These are phyloP conservation scores for Pachypanchax playfairii DNA, from an alignment of 2,113 vertebrate species.

Conservation along the genomic window DNA sequence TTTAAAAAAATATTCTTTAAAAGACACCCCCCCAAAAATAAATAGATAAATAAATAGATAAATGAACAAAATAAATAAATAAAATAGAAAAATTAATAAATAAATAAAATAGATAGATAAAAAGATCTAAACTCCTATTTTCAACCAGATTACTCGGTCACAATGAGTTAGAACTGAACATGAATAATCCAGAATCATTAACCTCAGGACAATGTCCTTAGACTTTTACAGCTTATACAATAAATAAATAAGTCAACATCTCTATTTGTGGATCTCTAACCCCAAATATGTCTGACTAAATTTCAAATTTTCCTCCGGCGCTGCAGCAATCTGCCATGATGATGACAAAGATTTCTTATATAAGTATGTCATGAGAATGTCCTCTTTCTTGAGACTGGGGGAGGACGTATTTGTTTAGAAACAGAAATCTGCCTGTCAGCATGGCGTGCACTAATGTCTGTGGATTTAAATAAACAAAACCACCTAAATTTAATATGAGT, in stretches of 20 bases:
- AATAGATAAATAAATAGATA: too few relatives aligned
- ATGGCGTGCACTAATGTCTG: conserved; percentile 25
- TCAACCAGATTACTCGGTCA: conserved; percentile 49
- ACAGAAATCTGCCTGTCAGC: conserved; percentile 17
- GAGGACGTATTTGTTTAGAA: conserved; percentile 14
- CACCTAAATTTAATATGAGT: conserved; percentile 16
- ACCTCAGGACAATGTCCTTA: conserved; percentile 66
- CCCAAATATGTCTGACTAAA: conserved; percentile 49
- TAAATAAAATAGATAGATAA: too few relatives aligned
- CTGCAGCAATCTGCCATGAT: conserved; percentile 31
- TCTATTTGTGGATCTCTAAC: conserved; percentile 54
- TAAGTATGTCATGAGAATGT: conserved; percentile 34
- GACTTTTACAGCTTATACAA: conserved; percentile 50
- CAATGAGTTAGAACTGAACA: conserved; percentile 54
- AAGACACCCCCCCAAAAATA: too few relatives aligned
- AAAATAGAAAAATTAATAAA: too few relatives aligned
- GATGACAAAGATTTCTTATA: conserved; percentile 50
- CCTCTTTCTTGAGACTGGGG: conserved; percentile 5
- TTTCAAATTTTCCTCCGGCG: conserved; percentile 53
- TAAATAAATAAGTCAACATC: conserved; percentile 36
- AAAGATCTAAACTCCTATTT: conserved; percentile 23
- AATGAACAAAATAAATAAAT: too few relatives aligned
- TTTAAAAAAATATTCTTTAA: too few relatives aligned
- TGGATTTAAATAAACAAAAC: conserved; percentile 25
- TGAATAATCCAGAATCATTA: conserved; percentile 78